Conservation (phyloP, 2,113 vertebrate species). For the Hypanus sabinus region DNA sequence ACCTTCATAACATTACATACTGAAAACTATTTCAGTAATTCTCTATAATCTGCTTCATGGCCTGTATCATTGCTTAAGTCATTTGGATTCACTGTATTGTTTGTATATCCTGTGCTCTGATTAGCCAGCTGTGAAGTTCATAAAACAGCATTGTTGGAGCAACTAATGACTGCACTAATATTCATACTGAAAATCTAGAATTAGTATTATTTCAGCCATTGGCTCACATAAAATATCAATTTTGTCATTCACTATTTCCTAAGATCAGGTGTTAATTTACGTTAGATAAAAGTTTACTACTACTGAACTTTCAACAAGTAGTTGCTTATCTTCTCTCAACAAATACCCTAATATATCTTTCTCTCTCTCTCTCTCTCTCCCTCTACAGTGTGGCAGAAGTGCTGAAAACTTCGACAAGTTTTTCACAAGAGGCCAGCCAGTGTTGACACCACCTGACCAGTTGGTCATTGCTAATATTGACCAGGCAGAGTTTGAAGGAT, state of each 20-base stretch:
- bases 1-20: no score
- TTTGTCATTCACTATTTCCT: neutral
- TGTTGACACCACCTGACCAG: constrained; percentile 90
- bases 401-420: constrained; percentile 98
- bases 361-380: constrained; percentile 40
- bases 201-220: neutral
- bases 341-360: constrained; percentile 34
- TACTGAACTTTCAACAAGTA: neutral
- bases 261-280: neutral
- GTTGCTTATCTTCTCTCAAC: neutral
- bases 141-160: neutral
- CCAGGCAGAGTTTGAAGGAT: constrained; percentile 93
- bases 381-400: constrained; percentile 84
- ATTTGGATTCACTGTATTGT: neutral
- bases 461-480: constrained; percentile 97
- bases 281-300: neutral
- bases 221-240: neutral
- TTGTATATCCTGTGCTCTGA: neutral
- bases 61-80: neutral
- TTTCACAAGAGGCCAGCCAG: constrained; percentile 88
- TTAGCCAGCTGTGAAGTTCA: neutral
- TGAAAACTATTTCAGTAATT: neutral
- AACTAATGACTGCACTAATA: neutral
- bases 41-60: neutral
- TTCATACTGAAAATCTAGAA: neutral